These are phyloP conservation scores for Neoarius graeffei DNA, from an alignment of 2,113 vertebrate genomes.

Conservation along the genomic window DNA sequence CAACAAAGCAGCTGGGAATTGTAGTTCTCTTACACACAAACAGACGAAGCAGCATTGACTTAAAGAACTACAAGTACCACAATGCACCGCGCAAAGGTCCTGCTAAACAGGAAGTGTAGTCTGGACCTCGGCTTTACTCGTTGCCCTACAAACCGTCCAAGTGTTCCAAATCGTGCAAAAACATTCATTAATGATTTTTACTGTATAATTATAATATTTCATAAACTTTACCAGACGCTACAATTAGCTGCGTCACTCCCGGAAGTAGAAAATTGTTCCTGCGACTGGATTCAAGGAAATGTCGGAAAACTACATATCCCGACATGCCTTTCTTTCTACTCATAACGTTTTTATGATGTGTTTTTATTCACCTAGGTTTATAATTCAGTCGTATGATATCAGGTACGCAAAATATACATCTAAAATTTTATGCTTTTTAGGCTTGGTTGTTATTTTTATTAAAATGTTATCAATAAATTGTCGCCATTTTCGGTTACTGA, in stretches of 20 bases:
- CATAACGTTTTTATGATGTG: not conserved
- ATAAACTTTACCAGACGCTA: not conserved
- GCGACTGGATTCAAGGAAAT: not conserved
- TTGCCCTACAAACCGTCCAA: slow-evolving; percentile 26
- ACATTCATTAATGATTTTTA: not conserved
- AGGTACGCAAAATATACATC: not conserved
- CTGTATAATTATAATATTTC: not conserved
- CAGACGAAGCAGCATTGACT: fast-evolving
- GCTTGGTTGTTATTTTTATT: not conserved
- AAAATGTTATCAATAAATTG: too few relatives aligned
- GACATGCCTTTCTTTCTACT: not conserved
- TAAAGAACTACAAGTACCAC: slow-evolving; percentile 59
- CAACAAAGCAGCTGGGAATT: slow-evolving; percentile 53
- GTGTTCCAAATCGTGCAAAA: not conserved
- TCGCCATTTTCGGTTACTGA: too few relatives aligned
- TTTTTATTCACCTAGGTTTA: slow-evolving; percentile 7
- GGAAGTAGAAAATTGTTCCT: not conserved
- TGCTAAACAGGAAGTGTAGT: slow-evolving; percentile 50
- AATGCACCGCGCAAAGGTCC: slow-evolving; percentile 28
- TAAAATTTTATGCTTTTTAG: not conserved
- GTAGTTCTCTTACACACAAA: slow-evolving; percentile 56
- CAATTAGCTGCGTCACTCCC: not conserved
- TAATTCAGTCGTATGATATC: not conserved
- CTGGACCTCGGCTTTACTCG: not conserved
- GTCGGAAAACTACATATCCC: slow-evolving; percentile 67